Conservation (phyloP, 2,113 vertebrate genomes). For the Halichoerus grypus region DNA sequence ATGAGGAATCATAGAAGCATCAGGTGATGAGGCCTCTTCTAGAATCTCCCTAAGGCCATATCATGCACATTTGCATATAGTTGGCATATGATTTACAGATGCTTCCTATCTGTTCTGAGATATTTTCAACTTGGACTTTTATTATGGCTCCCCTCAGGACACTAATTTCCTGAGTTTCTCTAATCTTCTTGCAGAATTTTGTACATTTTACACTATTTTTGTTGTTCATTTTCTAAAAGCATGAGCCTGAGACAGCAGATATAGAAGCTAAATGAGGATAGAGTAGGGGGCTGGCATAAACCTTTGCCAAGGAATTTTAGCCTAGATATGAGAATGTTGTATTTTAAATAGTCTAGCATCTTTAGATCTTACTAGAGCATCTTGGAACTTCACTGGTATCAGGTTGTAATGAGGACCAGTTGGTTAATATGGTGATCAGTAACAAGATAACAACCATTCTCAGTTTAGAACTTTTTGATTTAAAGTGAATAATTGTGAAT, state of each 20-base stretch:
- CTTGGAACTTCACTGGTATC: neutral
- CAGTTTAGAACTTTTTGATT: slow-evolving; percentile 58
- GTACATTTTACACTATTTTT: slow-evolving; percentile 35
- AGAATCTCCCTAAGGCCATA: slow-evolving; percentile 19
- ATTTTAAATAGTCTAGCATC: neutral
- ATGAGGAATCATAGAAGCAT: slow-evolving; percentile 43
- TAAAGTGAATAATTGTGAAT: slow-evolving; percentile 63
- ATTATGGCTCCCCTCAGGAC: slow-evolving; percentile 60
- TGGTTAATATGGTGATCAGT: slow-evolving; percentile 54
- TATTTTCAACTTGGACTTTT: slow-evolving; percentile 72
- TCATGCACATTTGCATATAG: slow-evolving; percentile 53
- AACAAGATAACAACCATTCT: slow-evolving; percentile 14
- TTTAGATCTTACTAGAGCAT: slow-evolving; percentile 13
- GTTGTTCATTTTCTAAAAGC: slow-evolving; percentile 63
- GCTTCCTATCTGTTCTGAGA: slow-evolving; percentile 60
- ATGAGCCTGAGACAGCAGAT: neutral
- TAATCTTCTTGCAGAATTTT: slow-evolving; percentile 57
- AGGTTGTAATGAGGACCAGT: neutral
- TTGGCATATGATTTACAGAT: slow-evolving; percentile 62
- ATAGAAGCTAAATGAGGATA: neutral
- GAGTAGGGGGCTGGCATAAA: neutral
- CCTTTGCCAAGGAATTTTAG: neutral
- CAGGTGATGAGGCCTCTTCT: slow-evolving; percentile 45
- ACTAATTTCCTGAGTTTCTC: slow-evolving; percentile 57
- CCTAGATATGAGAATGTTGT: neutral